Percentiles rank a stretch among this genome's conserved stretches.
Evolutionary conservation across 35 echinoderm and acorn worm species (phyloP).

Genomic region (Acanthaster planci): DNA sequence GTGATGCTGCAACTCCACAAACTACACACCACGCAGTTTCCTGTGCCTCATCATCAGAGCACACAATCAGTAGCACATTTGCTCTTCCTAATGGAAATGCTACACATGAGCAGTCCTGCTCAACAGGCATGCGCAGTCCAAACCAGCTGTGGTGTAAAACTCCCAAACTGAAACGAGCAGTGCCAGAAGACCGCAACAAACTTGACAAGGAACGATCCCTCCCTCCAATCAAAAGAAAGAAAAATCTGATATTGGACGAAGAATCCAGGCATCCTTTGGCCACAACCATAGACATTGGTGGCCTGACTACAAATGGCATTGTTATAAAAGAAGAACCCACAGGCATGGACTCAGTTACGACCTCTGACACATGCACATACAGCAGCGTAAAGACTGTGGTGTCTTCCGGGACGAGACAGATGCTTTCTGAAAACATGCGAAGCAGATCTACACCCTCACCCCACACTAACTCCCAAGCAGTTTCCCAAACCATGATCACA

Average conservation of each 20-base stretch:
- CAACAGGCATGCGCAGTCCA: no score
- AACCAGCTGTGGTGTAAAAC: background rate
- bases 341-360: background rate
- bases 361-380: background rate
- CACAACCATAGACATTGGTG: background rate
- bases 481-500: background rate
- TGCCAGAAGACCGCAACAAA: no score
- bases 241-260: background rate
- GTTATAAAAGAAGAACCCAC: background rate
- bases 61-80: background rate
- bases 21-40: background rate
- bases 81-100: no score
- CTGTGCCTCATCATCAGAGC: background rate
- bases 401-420: no score
- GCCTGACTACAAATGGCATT: background rate
- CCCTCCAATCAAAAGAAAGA: conserved; percentile 7
- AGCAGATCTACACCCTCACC: background rate
- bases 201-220: background rate
- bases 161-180: background rate
- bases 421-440: background rate
- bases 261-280: background rate
- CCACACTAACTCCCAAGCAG: background rate
- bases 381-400: background rate
- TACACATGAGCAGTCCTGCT: no score
- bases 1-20: no score